phyloP scores from a whole-genome alignment of 2,113 vertebrate genomes.

The Malurus alboscapulatus region DNA sequence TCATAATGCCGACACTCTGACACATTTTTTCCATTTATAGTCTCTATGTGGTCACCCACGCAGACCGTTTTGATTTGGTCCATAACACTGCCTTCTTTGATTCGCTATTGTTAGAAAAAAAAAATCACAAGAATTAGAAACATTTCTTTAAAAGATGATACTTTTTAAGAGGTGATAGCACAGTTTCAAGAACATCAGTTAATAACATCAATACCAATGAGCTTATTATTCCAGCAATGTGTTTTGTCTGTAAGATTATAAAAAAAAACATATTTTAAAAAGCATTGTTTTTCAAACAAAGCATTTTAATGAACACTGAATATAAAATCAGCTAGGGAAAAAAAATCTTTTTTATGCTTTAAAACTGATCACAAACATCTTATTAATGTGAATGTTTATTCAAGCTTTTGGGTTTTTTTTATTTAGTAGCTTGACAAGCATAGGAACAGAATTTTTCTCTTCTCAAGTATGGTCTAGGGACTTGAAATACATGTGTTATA shows the following conservation, averaged over 20 bases:
- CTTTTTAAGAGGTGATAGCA: neutral
- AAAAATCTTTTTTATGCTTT: neutral
- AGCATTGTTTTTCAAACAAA: neutral
- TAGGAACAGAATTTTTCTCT: neutral
- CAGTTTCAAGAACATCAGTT: neutral
- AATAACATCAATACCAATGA: neutral
- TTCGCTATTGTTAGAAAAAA: slow-evolving; percentile 74
- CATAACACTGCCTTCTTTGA: slow-evolving; percentile 88
- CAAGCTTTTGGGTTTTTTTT: rapidly evolving
- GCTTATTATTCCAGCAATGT: neutral
- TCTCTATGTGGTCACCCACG: slow-evolving; percentile 92
- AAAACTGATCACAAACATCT: neutral
- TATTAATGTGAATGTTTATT: neutral
- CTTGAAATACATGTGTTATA: neutral
- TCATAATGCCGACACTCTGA: slow-evolving; percentile 87
- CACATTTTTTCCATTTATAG: slow-evolving; percentile 87
- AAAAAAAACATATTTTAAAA: neutral
- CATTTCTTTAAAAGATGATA: neutral
- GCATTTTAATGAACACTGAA: neutral
- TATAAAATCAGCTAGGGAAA: neutral
- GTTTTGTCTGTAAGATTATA: neutral
- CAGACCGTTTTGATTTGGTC: slow-evolving; percentile 85
- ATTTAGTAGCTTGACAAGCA: neutral
- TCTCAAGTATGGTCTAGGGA: neutral
- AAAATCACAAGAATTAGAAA: neutral